phyloP scores from a whole-genome alignment of 35 echinoderm and acorn worm species.

The Hemicentrotus pulcherrimus region DNA sequence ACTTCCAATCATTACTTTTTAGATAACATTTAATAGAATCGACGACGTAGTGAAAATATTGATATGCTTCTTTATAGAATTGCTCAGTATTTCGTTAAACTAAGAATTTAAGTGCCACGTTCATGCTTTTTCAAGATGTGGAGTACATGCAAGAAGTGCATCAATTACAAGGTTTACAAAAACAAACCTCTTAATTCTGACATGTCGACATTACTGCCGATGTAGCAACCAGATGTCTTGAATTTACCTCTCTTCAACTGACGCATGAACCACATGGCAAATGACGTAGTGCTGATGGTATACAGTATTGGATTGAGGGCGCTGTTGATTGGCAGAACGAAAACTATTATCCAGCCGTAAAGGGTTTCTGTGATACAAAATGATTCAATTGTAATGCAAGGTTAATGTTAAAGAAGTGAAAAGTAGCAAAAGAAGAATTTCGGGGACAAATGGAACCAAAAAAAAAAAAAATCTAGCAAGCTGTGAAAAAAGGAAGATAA shows the following conservation, averaged over 20 bases:
- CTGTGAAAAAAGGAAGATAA: too few species aligned
- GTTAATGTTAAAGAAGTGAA: too few species aligned
- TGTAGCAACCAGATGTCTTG: neutral
- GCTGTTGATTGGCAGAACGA: slow-evolving; percentile 90
- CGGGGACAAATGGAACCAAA: too few species aligned
- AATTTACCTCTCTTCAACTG: slow-evolving; percentile 62
- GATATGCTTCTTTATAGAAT: too few species aligned
- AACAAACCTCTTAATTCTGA: slow-evolving; percentile 41
- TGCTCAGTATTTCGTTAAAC: too few species aligned
- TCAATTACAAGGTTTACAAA: neutral
- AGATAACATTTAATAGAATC: too few species aligned
- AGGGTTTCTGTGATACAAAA: slow-evolving; percentile 64
- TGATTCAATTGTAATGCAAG: too few species aligned
- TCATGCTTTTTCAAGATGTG: neutral
- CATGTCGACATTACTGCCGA: slow-evolving; percentile 53
- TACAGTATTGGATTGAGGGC: slow-evolving; percentile 89
- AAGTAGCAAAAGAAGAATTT: too few species aligned
- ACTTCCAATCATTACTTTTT: too few species aligned
- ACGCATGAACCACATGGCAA: slow-evolving; percentile 62
- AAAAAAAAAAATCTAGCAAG: too few species aligned
- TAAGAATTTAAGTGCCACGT: neutral
- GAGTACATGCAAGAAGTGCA: neutral
- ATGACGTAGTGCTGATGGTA: slow-evolving; percentile 84
- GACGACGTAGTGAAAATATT: too few species aligned
- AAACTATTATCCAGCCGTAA: slow-evolving; percentile 89